Conservation (phyloP, 2,888 invertebrate genomes). For the Scrobipalpa atriplicella region DNA sequence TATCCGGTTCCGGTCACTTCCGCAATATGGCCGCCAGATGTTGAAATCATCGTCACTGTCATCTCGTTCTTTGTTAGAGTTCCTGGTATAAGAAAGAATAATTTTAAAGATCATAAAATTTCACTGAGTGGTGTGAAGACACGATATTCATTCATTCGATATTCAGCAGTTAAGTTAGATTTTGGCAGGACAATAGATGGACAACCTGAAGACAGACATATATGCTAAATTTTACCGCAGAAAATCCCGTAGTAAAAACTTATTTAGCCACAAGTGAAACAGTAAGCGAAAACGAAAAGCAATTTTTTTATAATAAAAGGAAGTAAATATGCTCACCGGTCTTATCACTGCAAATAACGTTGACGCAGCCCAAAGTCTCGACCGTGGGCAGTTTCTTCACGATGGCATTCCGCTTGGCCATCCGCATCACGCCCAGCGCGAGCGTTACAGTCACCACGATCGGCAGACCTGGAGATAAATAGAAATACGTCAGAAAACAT, state of each 20-base stretch:
- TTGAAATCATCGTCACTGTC: constrained; percentile 96
- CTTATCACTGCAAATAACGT: constrained; percentile 99
- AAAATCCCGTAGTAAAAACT: too few relatives aligned
- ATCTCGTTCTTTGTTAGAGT: constrained; percentile 99
- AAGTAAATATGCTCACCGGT: constrained; percentile 85
- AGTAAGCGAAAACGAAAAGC: too few relatives aligned
- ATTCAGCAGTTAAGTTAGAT: too few relatives aligned
- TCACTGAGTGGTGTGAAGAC: too few relatives aligned
- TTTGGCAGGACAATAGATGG: too few relatives aligned
- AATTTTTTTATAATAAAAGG: too few relatives aligned
- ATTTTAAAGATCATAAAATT: too few relatives aligned
- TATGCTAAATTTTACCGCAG: too few relatives aligned
- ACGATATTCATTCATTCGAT: too few relatives aligned
- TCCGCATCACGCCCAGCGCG: constrained; percentile 98
- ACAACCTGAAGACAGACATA: too few relatives aligned
- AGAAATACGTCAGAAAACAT: too few relatives aligned
- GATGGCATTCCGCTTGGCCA: constrained; percentile 98
- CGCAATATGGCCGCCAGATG: not conserved
- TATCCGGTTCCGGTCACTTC: not conserved
- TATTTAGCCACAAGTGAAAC: too few relatives aligned
- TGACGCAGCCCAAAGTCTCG: constrained; percentile 97
- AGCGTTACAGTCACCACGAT: constrained; percentile 99
- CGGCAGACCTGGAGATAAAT: constrained; percentile 90
- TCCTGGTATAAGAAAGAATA: constrained; percentile 48
- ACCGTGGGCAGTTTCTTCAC: constrained; percentile 99